Percentiles rank a stretch among this genome's conserved stretches.
These are phyloP conservation scores for Phyllotreta striolata DNA, from an alignment of 2,888 invertebrate genomes.

Conservation along the genomic window DNA sequence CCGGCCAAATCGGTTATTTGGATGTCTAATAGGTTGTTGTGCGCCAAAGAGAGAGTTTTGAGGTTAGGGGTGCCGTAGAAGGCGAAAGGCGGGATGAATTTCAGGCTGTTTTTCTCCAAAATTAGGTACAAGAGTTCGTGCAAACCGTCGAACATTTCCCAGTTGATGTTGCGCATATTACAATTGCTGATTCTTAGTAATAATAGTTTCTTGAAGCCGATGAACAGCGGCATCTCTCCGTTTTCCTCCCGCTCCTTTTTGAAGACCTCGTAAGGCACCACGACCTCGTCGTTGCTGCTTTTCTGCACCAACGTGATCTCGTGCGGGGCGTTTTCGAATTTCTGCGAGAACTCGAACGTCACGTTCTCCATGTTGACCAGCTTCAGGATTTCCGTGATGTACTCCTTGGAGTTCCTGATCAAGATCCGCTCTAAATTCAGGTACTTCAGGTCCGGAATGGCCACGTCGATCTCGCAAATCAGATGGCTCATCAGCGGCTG, in stretches of 20 bases:
- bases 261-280: slow-evolving; percentile 71
- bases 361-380: slow-evolving; percentile 56
- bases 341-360: slow-evolving; percentile 57
- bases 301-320: slow-evolving; percentile 56
- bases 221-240: slow-evolving; percentile 59
- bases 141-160: slow-evolving; percentile 75
- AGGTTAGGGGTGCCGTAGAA: slow-evolving; percentile 73
- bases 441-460: slow-evolving; percentile 62
- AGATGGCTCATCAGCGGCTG: slow-evolving; percentile 55
- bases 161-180: slow-evolving; percentile 68
- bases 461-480: slow-evolving; percentile 62
- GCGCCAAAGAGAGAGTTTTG: slow-evolving; percentile 70
- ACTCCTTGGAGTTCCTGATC: slow-evolving; percentile 53
- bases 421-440: slow-evolving; percentile 64
- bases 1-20: slow-evolving; percentile 74
- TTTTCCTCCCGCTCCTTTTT: slow-evolving; percentile 64
- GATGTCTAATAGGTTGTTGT: slow-evolving; percentile 70
- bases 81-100: slow-evolving; percentile 72
- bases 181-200: slow-evolving; percentile 70
- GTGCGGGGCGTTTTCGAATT: slow-evolving; percentile 52
- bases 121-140: slow-evolving; percentile 68
- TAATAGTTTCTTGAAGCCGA: slow-evolving; percentile 64
- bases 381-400: slow-evolving; percentile 60
- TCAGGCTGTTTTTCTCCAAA: slow-evolving; percentile 70
- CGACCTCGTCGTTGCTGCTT: slow-evolving; percentile 61